phyloP scores from a whole-genome alignment of 2,797 vertebrate genomes.

The Peromyscus nudipes region DNA sequence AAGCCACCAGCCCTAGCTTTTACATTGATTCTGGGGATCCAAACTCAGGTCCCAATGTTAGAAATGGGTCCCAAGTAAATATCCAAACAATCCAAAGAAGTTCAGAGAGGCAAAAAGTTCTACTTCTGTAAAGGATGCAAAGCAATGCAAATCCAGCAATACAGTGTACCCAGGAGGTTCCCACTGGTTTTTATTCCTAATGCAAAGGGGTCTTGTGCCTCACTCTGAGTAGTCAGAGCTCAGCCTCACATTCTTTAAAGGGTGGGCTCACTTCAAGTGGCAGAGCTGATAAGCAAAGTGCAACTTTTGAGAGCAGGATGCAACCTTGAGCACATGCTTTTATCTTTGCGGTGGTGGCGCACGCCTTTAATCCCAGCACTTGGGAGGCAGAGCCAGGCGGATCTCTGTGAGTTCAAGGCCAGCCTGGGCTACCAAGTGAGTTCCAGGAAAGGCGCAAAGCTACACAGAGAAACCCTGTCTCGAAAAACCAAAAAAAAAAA shows the following conservation, averaged over 20 bases:
- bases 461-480: too few species aligned
- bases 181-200: neutral
- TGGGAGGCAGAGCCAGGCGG: too few species aligned
- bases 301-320: neutral
- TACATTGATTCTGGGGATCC: neutral
- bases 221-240: neutral
- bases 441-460: too few species aligned
- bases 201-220: neutral
- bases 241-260: neutral
- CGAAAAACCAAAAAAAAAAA: too few species aligned
- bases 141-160: neutral
- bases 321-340: neutral
- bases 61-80: neutral
- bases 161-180: neutral
- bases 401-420: too few species aligned
- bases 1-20: neutral
- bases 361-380: too few species aligned
- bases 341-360: too few species aligned
- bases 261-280: neutral
- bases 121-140: too few species aligned
- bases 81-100: neutral
- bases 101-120: neutral
- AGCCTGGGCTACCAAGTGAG: too few species aligned
- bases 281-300: neutral
- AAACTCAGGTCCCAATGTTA: neutral